phyloP scores from a whole-genome alignment of 2,888 invertebrate species.

The Apantesis nais region DNA sequence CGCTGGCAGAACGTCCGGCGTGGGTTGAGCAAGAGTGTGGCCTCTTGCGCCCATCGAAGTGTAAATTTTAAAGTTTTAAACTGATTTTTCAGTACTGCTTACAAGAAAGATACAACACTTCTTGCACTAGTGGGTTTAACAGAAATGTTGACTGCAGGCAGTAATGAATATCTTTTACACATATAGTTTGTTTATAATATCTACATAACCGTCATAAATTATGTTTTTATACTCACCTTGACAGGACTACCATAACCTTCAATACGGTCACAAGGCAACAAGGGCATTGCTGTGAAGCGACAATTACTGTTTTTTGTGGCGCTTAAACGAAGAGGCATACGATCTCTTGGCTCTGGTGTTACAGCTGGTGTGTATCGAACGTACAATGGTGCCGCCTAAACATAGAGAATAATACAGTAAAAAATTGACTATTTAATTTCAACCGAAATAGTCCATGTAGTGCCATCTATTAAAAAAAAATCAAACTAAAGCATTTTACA shows the following conservation, averaged over 20 bases:
- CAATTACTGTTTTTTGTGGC: slow-evolving; percentile 71
- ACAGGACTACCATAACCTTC: slow-evolving; percentile 72
- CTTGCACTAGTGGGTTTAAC: no score
- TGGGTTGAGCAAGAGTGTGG: no score
- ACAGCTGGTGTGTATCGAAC: slow-evolving; percentile 68
- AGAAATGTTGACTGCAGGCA: no score
- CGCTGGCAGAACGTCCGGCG: no score
- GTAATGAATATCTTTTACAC: no score
- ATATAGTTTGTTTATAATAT: background rate
- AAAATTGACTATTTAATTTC: background rate
- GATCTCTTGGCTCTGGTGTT: slow-evolving; percentile 68
- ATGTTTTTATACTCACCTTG: slow-evolving; percentile 51
- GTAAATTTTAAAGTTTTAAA: no score
- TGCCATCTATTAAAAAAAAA: background rate
- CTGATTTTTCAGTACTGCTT: no score
- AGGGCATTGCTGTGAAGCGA: slow-evolving; percentile 70
- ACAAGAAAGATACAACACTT: no score
- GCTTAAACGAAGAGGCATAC: slow-evolving; percentile 74
- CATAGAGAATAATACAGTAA: background rate
- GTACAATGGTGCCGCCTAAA: slow-evolving; percentile 70
- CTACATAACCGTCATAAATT: background rate
- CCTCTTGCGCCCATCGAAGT: no score
- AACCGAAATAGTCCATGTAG: background rate
- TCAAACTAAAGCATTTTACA: background rate
- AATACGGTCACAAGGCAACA: slow-evolving; percentile 67